Evolutionary conservation across 2,797 vertebrate species (phyloP), one percentile per base, ranked within the genome.

Genomic region (Crenuchus spilurus): DNA sequence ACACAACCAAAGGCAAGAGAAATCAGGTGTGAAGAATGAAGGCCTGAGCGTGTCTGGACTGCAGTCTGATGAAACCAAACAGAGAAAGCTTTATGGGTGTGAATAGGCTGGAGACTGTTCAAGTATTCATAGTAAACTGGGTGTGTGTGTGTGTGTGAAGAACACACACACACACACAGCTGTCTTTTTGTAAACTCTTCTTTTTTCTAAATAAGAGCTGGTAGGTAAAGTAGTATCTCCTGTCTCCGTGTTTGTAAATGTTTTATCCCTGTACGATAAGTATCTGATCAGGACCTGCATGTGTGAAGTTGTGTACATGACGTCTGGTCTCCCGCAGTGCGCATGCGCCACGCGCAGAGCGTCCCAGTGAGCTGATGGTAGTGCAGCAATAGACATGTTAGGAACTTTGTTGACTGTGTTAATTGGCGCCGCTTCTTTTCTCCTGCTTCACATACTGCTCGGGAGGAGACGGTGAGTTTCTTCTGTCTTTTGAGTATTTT

Each of bases 381-480:
- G 2, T 3, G 62, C 11, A 4, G 20, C 3, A 22, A 24, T 41
- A 20, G 65, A 46, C 44, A 85, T 83, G 83, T 22, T 81, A 42
- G 69, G 54, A 18, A 49, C 41, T 65, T 46, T 79, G 13, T 66
- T 83, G 37, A 61, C 74, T 5, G 6, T 70, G 1, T 6, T 70
- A n/a, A 20, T 83, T 22, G 55, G 55, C 4, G 16, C 73, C 3
- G 42, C 77, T 31, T 71, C 69, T 0, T 3, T 76, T n/a, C 37
- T 77, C 33, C 6, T 79, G 48, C 6, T 82, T 0, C 26, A 37
- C 39, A 9, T 24, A 35, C 55, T 49, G n/a, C 61, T 44, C 26
- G 35, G 76, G 10, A 76, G 84, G n/a, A 82, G 52, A 44, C 46
- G 83, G 84, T 80, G 66, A 81, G 83, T 63, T 33, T 54, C 3